Evolutionary conservation across 2,888 invertebrate species (phyloP), one percentile per base, ranked within the genome.

Genomic region (Phrixothrix hirtus): DNA sequence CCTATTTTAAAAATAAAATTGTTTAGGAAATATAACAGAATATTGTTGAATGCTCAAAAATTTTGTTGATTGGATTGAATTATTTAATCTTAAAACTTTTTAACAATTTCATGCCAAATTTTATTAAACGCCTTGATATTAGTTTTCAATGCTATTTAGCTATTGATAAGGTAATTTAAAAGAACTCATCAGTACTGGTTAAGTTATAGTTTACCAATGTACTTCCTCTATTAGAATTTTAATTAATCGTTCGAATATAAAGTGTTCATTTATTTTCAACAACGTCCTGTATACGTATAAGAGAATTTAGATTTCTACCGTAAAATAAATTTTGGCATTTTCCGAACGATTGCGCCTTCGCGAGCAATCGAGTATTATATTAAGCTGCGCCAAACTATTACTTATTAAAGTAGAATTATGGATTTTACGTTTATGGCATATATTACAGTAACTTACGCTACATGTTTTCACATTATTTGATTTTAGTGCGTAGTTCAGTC

Each of bases 401-500:
- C 41, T 48, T 48, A 48, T 48, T 36, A 48, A 36, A 41, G 13
- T 35, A 13, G 35, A 27, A 32, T 41, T 48, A 41, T 48, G 35
- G 48, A 48, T 48, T 41, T 48, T 48, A 13, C 41, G 35, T 48
- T 38, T 41, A 41, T 29, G 35, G 35, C 48, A 39, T 39, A 47
- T 29, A 29, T 30, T 27, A 11, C 29, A 29, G 26, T 41, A 41
- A 48, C 41, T 17, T 48, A 42, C 35, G 41, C 35, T 48, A 41
- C 48, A 48, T 32, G 34, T 47, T 48, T 41, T 41, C 41, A 41
- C 41, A 47, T 48, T 17, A 41, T 30, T 17, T 46, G 43, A 49
- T 43, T 51, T 51, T 51, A 44, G 46, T 41, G 42, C 45, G 52
- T 52, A 46, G 46, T 52, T 52, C 45, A 46, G 41, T 51, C 32